phyloP scores from a whole-genome alignment of 2,113 vertebrate genomes.

The Amphiprion percula region DNA sequence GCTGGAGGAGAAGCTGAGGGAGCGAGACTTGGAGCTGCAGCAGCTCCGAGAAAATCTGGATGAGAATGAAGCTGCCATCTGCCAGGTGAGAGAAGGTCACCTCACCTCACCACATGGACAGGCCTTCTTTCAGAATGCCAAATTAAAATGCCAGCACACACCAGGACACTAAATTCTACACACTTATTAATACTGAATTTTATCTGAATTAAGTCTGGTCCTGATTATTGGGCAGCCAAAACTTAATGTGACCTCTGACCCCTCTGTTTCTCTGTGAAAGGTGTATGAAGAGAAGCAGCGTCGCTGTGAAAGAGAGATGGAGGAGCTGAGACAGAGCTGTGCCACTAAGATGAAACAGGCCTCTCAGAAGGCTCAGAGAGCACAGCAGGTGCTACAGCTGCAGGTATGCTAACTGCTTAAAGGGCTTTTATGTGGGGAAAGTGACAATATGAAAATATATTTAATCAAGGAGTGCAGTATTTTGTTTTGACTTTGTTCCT shows the following conservation, averaged over 20 bases:
- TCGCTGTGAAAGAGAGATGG: slow-evolving; percentile 91
- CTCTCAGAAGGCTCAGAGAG: slow-evolving; percentile 88
- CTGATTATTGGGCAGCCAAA: background rate
- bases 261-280: slow-evolving; percentile 68
- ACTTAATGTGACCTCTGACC: slow-evolving; percentile 1
- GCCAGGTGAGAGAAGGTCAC: slow-evolving; percentile 87
- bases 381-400: slow-evolving; percentile 95
- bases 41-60: slow-evolving; percentile 95
- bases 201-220: no score
- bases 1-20: slow-evolving; percentile 95
- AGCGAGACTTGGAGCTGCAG: slow-evolving; percentile 92
- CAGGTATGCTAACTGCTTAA: slow-evolving; percentile 76
- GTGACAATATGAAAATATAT: no score
- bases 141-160: background rate
- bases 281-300: slow-evolving; percentile 94
- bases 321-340: slow-evolving; percentile 90
- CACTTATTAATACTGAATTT: no score
- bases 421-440: background rate
- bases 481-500: no score
- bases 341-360: slow-evolving; percentile 88
- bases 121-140: background rate
- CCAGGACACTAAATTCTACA: no score
- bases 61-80: slow-evolving; percentile 92
- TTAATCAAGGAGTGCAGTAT: no score
- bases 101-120: background rate